phyloP scores from a whole-genome alignment of 2,888 invertebrate species.

The Lasioglossum villosulum region DNA sequence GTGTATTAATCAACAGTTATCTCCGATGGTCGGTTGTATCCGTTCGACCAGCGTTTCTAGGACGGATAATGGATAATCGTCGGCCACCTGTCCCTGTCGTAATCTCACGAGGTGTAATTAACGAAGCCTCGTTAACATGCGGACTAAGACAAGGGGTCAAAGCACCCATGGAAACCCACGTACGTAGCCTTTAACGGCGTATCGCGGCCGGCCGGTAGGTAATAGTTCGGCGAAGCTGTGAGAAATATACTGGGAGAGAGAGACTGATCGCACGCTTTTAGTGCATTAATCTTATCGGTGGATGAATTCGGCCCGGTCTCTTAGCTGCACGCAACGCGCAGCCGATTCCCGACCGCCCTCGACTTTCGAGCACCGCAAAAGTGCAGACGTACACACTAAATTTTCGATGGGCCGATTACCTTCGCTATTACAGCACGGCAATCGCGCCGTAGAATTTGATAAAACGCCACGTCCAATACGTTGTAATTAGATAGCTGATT shows the following conservation, averaged over 20 bases:
- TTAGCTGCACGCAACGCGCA: slow-evolving; percentile 15
- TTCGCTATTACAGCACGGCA: neutral
- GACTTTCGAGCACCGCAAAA: neutral
- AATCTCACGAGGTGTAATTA: slow-evolving; percentile 77
- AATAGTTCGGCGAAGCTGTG: slow-evolving; percentile 44
- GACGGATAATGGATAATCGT: slow-evolving; percentile 73
- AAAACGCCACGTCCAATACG: neutral
- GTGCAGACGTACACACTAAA: neutral
- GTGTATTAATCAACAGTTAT: slow-evolving; percentile 72
- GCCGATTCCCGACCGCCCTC: neutral
- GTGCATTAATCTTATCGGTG: slow-evolving; percentile 13
- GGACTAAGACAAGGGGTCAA: slow-evolving; percentile 66
- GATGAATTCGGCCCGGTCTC: slow-evolving; percentile 20
- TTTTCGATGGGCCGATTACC: neutral
- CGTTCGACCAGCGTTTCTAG: slow-evolving; percentile 61
- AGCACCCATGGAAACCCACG: slow-evolving; percentile 68
- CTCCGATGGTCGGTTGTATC: slow-evolving; percentile 56
- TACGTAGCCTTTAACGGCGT: slow-evolving; percentile 50
- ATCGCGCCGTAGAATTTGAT: neutral
- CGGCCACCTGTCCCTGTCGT: slow-evolving; percentile 77
- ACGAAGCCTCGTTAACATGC: slow-evolving; percentile 72
- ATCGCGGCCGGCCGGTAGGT: slow-evolving; percentile 9
- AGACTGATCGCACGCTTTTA: slow-evolving; percentile 29
- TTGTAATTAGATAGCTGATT: neutral
- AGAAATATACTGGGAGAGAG: slow-evolving; percentile 21